Evolutionary conservation across 2,797 vertebrate genomes (phyloP).

Genomic region (Rhabdophis nuchalis): DNA sequence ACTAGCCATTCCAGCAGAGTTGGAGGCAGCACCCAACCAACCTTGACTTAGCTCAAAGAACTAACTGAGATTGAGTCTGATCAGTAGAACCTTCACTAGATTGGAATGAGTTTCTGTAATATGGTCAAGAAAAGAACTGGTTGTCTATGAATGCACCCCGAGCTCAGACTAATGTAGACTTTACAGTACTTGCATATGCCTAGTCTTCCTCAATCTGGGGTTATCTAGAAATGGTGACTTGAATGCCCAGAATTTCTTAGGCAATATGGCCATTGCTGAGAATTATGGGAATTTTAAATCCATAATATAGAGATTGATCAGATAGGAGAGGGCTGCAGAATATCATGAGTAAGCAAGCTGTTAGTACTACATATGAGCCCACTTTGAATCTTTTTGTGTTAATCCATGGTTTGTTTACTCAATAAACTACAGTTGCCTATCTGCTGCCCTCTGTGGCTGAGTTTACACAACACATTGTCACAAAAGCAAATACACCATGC

Average conservation of each 20-base stretch:
- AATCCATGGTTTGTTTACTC: not conserved
- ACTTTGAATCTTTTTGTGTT: not conserved
- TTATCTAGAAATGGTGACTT: not conserved
- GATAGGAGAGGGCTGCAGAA: not conserved
- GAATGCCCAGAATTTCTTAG: not conserved
- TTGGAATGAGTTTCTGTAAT: not conserved
- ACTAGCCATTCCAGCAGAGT: not conserved
- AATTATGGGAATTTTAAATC: not conserved
- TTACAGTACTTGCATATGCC: not conserved
- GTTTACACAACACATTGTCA: not conserved
- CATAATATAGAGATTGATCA: not conserved
- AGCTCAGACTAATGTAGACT: not conserved
- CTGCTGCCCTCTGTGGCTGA: not conserved
- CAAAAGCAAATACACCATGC: not conserved
- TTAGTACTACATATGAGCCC: not conserved
- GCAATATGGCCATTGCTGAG: not conserved
- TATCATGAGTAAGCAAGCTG: not conserved
- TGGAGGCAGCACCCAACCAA: not conserved
- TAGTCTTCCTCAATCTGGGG: not conserved
- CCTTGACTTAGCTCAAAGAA: not conserved
- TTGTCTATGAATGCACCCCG: not conserved
- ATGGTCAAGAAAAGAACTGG: not conserved
- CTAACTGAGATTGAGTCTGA: not conserved
- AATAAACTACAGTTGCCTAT: not conserved
- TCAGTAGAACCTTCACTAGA: not conserved